These are phyloP conservation scores for Pangasius macronema DNA, from an alignment of 2,797 vertebrate species.

Conservation along the genomic window DNA sequence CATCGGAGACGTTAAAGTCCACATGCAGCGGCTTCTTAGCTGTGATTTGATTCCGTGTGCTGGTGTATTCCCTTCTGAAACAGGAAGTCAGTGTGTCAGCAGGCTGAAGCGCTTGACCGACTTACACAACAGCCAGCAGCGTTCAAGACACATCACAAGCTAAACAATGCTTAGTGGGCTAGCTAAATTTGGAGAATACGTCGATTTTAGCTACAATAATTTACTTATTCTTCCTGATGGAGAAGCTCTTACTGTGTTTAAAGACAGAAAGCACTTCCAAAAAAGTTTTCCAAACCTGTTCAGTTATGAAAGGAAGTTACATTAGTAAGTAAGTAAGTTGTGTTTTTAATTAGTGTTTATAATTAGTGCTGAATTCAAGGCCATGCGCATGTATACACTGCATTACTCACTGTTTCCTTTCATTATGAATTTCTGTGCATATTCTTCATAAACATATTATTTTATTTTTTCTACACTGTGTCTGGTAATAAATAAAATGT, in stretches of 20 bases:
- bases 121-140: background rate
- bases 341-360: background rate
- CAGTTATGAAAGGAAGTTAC: background rate
- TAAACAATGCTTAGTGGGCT: background rate
- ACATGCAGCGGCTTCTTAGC: background rate
- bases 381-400: background rate
- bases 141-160: background rate
- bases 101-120: background rate
- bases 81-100: background rate
- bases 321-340: background rate
- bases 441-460: background rate
- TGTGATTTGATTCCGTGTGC: background rate
- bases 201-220: background rate
- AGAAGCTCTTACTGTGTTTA: background rate
- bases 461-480: background rate
- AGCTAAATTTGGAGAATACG: background rate
- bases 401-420: background rate
- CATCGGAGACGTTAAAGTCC: background rate
- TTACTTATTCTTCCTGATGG: background rate
- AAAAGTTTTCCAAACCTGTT: background rate
- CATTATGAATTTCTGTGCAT: background rate
- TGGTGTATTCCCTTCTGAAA: no score
- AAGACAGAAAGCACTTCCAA: background rate
- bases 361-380: background rate
- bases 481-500: background rate